Evolutionary conservation across 35 echinoderm and acorn worm genomes (phyloP).

Genomic region (Patiria miniata): DNA sequence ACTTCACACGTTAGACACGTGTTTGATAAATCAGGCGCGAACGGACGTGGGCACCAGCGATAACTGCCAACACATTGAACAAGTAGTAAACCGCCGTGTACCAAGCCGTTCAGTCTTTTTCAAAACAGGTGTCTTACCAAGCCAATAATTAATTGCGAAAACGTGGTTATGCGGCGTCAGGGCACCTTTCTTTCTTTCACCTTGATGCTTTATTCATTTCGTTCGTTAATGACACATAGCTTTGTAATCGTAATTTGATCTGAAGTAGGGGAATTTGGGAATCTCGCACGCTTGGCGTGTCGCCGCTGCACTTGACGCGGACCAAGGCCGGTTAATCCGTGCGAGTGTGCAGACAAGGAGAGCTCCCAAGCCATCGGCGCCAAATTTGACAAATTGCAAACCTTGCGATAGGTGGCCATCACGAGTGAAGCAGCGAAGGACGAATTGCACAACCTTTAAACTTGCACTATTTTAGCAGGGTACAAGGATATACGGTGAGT

Average conservation of each 20-base stretch:
- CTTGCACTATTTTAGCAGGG: not conserved
- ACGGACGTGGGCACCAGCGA: not conserved
- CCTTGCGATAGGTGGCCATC: not conserved
- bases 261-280: too few relatives aligned
- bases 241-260: too few relatives aligned
- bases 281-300: too few relatives aligned
- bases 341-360: not conserved
- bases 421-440: not conserved
- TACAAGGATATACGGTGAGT: conserved; percentile 14
- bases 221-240: too few relatives aligned
- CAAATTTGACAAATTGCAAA: conserved; percentile 22
- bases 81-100: too few relatives aligned
- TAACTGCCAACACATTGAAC: too few relatives aligned
- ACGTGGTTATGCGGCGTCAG: too few relatives aligned
- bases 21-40: not conserved
- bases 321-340: not conserved
- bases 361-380: not conserved
- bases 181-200: too few relatives aligned
- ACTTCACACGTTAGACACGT: conserved; percentile 20
- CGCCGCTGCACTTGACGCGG: not conserved
- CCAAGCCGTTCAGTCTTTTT: too few relatives aligned
- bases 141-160: too few relatives aligned
- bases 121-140: too few relatives aligned
- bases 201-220: too few relatives aligned
- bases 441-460: conserved; percentile 14